Conservation (phyloP, 1,140 invertebrate genomes). For the Trichomalopsis sarcophagae region DNA sequence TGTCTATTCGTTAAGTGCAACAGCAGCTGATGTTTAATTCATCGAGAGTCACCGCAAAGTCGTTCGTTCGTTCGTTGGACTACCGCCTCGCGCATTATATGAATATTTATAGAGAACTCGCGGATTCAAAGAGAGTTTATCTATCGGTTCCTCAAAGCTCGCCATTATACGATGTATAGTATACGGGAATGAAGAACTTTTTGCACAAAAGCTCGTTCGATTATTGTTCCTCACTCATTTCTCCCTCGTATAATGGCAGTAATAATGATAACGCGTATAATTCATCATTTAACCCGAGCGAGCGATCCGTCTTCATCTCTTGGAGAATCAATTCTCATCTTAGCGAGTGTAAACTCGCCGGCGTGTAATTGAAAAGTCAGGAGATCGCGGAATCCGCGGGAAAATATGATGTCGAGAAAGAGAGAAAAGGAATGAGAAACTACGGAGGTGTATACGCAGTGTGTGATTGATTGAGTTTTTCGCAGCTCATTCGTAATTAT, state of each 20-base stretch:
- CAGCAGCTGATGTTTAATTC: slow-evolving; percentile 36
- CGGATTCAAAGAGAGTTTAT: not conserved
- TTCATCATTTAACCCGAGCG: not conserved
- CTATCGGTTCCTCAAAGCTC: not conserved
- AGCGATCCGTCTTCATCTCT: not conserved
- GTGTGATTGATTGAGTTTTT: slow-evolving; percentile 2
- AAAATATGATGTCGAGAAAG: not conserved
- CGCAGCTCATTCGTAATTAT: slow-evolving; percentile 11
- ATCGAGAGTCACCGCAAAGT: not conserved
- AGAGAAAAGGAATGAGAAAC: not conserved
- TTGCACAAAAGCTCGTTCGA: not conserved
- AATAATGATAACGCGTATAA: too few relatives aligned
- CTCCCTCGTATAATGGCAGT: too few relatives aligned
- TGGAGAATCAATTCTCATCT: too few relatives aligned
- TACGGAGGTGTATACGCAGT: too few relatives aligned
- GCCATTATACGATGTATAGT: not conserved
- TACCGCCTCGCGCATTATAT: slow-evolving; percentile 7
- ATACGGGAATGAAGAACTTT: not conserved
- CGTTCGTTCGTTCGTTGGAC: not conserved
- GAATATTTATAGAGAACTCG: slow-evolving; percentile 43
- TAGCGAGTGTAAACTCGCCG: not conserved
- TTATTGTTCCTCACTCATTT: not conserved
- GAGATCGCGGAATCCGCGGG: not conserved
- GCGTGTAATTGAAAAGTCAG: slow-evolving; percentile 9
- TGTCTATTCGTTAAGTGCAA: slow-evolving; percentile 36